phyloP scores from a whole-genome alignment of 2,113 vertebrate species.

The Agapornis roseicollis region DNA sequence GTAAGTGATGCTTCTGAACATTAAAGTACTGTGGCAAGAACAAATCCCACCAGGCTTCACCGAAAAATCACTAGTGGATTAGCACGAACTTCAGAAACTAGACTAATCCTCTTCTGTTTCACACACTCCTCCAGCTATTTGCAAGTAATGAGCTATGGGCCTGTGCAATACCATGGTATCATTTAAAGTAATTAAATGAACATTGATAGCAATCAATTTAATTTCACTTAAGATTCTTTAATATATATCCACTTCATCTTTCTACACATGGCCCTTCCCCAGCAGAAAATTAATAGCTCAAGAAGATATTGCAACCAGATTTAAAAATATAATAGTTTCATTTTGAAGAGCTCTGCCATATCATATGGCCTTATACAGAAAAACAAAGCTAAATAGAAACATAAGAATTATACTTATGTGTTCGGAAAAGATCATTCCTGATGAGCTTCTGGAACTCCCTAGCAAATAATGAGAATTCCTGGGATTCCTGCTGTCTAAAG shows the following conservation, averaged over 20 bases:
- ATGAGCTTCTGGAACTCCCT: not conserved
- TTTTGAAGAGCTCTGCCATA: not conserved
- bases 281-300: not conserved
- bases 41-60: not conserved
- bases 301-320: not conserved
- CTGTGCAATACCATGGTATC: not conserved
- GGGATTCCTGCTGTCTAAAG: not conserved
- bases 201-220: not conserved
- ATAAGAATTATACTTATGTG: not conserved
- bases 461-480: not conserved
- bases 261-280: not conserved
- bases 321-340: not conserved
- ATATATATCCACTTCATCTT: not conserved
- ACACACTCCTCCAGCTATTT: not conserved
- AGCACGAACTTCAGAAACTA: not conserved
- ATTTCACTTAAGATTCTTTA: not conserved
- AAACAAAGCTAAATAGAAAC: not conserved
- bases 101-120: not conserved
- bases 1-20: not conserved
- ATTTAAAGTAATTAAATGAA: conserved; percentile 8
- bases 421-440: not conserved
- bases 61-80: not conserved
- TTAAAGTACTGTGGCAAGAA: not conserved
- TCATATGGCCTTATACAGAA: not conserved
- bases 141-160: not conserved